Evolutionary conservation across 1,140 invertebrate genomes (phyloP).

Genomic region (Pollicipes pollicipes): DNA sequence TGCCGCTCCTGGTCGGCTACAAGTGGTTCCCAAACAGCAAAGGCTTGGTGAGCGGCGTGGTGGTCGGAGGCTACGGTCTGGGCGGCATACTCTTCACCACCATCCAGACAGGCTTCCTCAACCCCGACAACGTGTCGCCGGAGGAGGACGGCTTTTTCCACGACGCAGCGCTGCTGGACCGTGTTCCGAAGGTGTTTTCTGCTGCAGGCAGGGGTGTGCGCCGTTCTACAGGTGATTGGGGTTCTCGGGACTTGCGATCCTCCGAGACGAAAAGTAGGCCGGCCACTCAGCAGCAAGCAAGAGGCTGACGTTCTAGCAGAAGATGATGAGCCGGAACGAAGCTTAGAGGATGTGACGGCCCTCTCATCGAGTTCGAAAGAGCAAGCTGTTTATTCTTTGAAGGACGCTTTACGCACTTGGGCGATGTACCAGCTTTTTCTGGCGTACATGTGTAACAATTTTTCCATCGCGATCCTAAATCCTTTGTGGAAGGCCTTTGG

Average conservation of each 20-base stretch:
- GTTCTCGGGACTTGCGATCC: slow-evolving; percentile 10
- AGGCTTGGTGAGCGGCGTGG: slow-evolving; percentile 28
- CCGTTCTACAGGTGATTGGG: slow-evolving; percentile 22
- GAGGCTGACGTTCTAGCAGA: slow-evolving; percentile 19
- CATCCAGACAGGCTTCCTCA: slow-evolving; percentile 28
- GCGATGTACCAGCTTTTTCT: slow-evolving; percentile 23
- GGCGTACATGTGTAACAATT: slow-evolving; percentile 27
- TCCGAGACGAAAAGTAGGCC: neutral
- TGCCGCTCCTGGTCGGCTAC: slow-evolving; percentile 21
- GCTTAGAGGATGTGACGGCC: too few species aligned
- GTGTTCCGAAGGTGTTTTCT: slow-evolving; percentile 27
- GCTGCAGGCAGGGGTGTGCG: slow-evolving; percentile 25
- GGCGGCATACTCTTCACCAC: slow-evolving; percentile 29
- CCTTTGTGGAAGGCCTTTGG: slow-evolving; percentile 34
- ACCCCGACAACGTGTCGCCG: slow-evolving; percentile 26
- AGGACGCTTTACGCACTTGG: too few species aligned
- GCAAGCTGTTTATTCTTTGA: too few species aligned
- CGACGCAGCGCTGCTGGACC: slow-evolving; percentile 23
- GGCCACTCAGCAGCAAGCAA: slow-evolving; percentile 14
- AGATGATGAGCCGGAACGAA: too few species aligned
- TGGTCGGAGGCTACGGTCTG: slow-evolving; percentile 29
- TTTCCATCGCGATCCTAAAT: slow-evolving; percentile 26
- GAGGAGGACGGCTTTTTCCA: slow-evolving; percentile 25
- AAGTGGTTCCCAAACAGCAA: slow-evolving; percentile 30
- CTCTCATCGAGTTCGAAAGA: too few species aligned